These are phyloP conservation scores for Cygnus olor DNA, from an alignment of 2,797 vertebrate genomes.

Conservation along the genomic window DNA sequence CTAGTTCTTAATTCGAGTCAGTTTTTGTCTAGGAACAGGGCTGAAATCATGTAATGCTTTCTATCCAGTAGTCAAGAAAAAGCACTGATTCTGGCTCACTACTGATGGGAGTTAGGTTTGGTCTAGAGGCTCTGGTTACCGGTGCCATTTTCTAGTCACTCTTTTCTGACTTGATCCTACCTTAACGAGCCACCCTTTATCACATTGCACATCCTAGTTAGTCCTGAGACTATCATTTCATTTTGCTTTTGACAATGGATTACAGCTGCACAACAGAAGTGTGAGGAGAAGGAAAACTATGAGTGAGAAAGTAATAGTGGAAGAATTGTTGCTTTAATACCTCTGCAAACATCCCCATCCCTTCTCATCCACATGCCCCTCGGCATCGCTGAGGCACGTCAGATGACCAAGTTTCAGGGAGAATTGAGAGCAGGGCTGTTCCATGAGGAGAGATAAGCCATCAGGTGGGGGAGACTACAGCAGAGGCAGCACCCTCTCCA, in stretches of 20 bases:
- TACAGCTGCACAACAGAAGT: not conserved
- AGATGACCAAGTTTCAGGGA: not conserved
- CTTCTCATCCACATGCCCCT: not conserved
- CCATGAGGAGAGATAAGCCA: not conserved
- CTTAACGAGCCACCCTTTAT: not conserved
- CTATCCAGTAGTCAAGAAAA: not conserved
- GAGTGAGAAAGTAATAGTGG: not conserved
- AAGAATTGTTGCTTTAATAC: not conserved
- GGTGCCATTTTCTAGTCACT: not conserved
- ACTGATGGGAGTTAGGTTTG: not conserved
- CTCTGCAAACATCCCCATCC: not conserved
- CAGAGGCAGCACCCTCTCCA: not conserved
- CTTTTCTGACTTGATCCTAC: not conserved
- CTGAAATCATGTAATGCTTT: not conserved
- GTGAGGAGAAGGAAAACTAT: not conserved
- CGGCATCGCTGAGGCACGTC: not conserved
- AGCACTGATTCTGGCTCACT: not conserved
- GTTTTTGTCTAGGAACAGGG: not conserved
- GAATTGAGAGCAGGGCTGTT: not conserved
- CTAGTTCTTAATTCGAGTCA: not conserved
- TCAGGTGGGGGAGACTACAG: not conserved
- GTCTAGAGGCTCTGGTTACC: not conserved
- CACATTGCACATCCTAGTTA: not conserved
- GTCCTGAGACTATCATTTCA: not conserved
- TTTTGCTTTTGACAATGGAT: not conserved